A percentile compares a stretch with the other conserved stretches of the same genome.
These are phyloP conservation scores for Drosophila trapezifrons DNA, from an alignment of 1,140 invertebrate genomes.

Conservation along the genomic window DNA sequence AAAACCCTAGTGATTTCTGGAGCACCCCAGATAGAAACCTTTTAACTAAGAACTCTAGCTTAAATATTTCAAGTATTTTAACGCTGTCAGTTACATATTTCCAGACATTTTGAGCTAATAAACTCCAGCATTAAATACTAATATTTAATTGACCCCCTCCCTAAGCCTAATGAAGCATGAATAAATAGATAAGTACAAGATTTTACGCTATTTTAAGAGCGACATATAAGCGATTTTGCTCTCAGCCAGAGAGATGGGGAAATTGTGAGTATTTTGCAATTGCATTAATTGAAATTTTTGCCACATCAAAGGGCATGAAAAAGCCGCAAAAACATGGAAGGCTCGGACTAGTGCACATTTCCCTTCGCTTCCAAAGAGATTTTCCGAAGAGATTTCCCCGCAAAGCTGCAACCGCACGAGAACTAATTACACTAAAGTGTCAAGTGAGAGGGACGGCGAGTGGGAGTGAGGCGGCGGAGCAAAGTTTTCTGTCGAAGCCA, in stretches of 20 bases:
- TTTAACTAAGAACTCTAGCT: too few species aligned
- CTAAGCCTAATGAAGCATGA: conserved; percentile 14
- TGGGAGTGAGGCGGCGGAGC: background rate
- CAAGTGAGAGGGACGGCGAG: conserved; percentile 25
- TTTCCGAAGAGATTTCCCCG: conserved; percentile 19
- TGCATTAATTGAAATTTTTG: conserved; percentile 61
- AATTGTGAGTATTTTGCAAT: conserved; percentile 50
- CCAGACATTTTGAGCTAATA: background rate
- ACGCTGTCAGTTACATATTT: background rate
- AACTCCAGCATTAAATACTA: background rate
- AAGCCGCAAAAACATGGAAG: conserved; percentile 37
- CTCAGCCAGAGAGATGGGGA: background rate
- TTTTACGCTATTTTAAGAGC: background rate
- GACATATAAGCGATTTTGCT: background rate
- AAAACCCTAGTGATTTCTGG: too few species aligned
- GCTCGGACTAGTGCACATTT: conserved; percentile 5
- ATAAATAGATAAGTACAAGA: conserved; percentile 9
- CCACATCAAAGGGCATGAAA: conserved; percentile 63
- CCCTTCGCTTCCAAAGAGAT: background rate
- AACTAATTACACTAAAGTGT: conserved; percentile 59
- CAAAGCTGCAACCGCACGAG: conserved; percentile 17
- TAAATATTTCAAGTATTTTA: too few species aligned
- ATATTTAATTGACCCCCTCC: background rate
- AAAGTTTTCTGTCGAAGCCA: conserved; percentile 31
- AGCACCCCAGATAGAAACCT: too few species aligned